Percentiles rank a stretch among this genome's conserved stretches.
Evolutionary conservation across 2,888 invertebrate genomes (phyloP).

Genomic region (Acleris literana): DNA sequence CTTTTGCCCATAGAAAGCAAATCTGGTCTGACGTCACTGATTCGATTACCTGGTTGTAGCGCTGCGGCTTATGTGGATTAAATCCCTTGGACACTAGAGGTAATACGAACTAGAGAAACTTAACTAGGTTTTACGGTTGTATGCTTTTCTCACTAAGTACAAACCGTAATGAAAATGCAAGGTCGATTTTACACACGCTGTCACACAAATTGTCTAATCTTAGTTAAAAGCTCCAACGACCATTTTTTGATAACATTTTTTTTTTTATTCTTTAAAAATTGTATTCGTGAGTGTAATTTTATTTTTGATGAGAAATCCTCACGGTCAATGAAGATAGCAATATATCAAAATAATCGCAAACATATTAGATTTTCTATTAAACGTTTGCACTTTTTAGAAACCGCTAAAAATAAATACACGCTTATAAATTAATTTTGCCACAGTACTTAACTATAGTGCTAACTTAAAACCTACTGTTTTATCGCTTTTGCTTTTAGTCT

Average conservation of each 20-base stretch:
- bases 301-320: too few relatives aligned
- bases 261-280: too few relatives aligned
- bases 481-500: slow-evolving; percentile 58
- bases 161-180: neutral
- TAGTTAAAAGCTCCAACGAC: too few relatives aligned
- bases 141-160: neutral
- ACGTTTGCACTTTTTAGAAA: too few relatives aligned
- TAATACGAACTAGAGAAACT: slow-evolving; percentile 22
- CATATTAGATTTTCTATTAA: too few relatives aligned
- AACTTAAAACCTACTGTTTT: slow-evolving; percentile 45
- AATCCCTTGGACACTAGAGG: slow-evolving; percentile 11
- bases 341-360: too few relatives aligned
- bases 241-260: too few relatives aligned
- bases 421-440: too few relatives aligned
- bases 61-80: slow-evolving; percentile 18
- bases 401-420: too few relatives aligned
- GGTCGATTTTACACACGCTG: neutral
- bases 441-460: neutral
- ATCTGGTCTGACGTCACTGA: slow-evolving; percentile 38
- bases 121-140: neutral
- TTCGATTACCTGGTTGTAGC: slow-evolving; percentile 34
- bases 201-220: too few relatives aligned
- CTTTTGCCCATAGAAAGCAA: slow-evolving; percentile 37
- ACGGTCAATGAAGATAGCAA: too few relatives aligned
- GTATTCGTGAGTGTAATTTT: too few relatives aligned